These are phyloP conservation scores for Craseonycteris thonglongyai DNA, from an alignment of 2,113 vertebrate species.

Conservation along the genomic window DNA sequence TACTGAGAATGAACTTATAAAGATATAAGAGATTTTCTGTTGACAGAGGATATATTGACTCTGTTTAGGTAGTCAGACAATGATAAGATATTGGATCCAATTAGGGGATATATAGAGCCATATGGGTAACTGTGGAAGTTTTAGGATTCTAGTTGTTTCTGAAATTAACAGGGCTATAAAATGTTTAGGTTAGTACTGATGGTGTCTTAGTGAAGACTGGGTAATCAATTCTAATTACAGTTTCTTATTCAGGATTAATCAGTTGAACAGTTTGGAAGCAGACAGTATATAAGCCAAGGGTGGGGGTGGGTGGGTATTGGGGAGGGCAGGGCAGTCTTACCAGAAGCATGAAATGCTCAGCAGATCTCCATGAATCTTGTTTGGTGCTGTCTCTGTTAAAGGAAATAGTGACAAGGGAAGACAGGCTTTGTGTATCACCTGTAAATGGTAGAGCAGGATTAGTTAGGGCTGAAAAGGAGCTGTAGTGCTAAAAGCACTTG, in stretches of 20 bases:
- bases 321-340: not conserved
- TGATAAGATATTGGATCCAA: not conserved
- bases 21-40: not conserved
- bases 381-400: not conserved
- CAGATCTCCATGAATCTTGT: not conserved
- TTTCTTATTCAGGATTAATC: not conserved
- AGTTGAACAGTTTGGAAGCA: not conserved
- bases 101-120: not conserved
- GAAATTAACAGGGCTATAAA: not conserved
- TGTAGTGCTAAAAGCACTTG: not conserved
- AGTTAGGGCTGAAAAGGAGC: not conserved
- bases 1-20: not conserved
- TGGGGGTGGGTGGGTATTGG: no score
- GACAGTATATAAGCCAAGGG: not conserved
- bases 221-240: constrained; percentile 23
- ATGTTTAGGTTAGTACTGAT: not conserved
- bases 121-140: not conserved
- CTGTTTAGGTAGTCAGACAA: not conserved
- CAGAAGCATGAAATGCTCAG: not conserved
- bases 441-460: not conserved
- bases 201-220: not conserved
- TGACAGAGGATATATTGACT: not conserved
- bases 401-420: not conserved
- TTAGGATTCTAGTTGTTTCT: not conserved
- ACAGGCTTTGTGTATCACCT: not conserved